Evolutionary conservation across 2,797 vertebrate genomes (phyloP).

Genomic region (Odontamblyopus rebecca): DNA sequence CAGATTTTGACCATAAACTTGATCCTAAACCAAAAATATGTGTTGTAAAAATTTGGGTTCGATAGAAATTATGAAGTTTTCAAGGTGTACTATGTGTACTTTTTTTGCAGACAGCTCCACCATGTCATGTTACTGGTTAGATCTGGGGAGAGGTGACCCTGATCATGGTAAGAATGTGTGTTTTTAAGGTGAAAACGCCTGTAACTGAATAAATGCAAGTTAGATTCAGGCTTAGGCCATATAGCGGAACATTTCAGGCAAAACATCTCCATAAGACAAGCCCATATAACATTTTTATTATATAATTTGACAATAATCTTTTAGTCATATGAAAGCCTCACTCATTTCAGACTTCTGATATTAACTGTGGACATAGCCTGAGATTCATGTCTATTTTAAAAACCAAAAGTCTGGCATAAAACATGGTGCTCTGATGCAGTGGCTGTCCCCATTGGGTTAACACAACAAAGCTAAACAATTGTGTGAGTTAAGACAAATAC

Average conservation of each 20-base stretch:
- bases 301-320: too few species aligned
- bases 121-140: too few species aligned
- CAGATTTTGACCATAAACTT: neutral
- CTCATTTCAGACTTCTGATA: neutral
- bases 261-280: neutral
- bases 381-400: slow-evolving; percentile 1
- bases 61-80: too few species aligned
- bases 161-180: too few species aligned
- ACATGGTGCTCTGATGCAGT: slow-evolving; percentile 45
- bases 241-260: neutral
- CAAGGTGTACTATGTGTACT: too few species aligned
- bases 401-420: slow-evolving; percentile 16
- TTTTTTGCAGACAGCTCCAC: too few species aligned
- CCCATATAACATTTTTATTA: too few species aligned
- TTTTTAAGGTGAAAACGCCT: neutral
- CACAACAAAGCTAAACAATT: slow-evolving; percentile 22
- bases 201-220: neutral
- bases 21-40: neutral
- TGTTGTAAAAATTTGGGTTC: neutral
- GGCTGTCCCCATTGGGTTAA: slow-evolving; percentile 43
- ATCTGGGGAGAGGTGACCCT: too few species aligned
- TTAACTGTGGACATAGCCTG: slow-evolving; percentile 4
- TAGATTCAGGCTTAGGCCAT: neutral
- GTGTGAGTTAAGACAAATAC: slow-evolving; percentile 17
- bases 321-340: neutral